These are phyloP conservation scores for Caloenas nicobarica DNA, from an alignment of 2,113 vertebrate genomes.

Conservation along the genomic window DNA sequence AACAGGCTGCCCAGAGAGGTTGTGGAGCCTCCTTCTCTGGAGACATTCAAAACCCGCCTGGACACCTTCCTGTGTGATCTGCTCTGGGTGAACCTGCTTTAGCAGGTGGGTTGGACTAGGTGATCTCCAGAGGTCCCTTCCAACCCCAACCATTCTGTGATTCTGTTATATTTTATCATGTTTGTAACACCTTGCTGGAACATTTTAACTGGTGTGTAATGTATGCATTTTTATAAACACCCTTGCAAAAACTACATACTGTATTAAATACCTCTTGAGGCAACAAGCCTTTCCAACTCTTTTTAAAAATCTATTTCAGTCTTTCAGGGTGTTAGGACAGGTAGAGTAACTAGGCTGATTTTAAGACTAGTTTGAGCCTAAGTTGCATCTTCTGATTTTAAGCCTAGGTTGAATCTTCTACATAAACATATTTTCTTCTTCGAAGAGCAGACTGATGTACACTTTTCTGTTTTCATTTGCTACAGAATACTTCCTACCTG, in stretches of 20 bases:
- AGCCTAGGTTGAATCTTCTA: background rate
- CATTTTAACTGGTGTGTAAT: background rate
- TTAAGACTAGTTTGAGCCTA: background rate
- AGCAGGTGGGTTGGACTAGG: no score
- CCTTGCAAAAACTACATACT: background rate
- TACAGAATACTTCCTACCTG: background rate
- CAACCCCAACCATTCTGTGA: no score
- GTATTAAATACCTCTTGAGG: background rate
- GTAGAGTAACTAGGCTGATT: background rate
- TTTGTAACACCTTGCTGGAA: background rate
- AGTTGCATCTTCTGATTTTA: background rate
- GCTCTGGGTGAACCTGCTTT: no score
- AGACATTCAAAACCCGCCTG: no score
- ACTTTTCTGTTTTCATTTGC: background rate
- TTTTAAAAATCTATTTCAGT: background rate
- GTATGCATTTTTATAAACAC: background rate
- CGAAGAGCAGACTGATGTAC: background rate
- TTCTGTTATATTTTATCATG: background rate
- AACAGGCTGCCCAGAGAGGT: no score
- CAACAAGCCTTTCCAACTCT: background rate
- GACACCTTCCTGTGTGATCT: no score
- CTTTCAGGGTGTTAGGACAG: background rate
- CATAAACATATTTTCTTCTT: background rate
- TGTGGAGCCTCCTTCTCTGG: no score
- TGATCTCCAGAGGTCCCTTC: no score